Base-by-base conservation (phyloP, 2,797 vertebrate species). In the Anableps anableps region DNA sequence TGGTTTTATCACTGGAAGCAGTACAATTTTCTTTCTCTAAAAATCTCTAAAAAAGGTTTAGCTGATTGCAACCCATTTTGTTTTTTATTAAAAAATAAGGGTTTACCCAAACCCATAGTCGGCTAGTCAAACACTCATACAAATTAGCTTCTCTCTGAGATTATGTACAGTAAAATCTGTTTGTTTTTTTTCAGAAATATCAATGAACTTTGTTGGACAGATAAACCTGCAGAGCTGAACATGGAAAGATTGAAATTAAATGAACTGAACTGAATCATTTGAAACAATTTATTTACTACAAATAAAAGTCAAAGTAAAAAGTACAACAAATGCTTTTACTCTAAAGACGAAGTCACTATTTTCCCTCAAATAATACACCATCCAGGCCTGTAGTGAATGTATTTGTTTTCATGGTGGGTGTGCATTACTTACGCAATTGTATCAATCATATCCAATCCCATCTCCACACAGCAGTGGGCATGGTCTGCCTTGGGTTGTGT, bases 371-470 rank as follows among this genome's bases (percentile, higher is more conserved):
- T 53, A 11, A 53, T 2, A 3, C 48, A 13, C 50, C 21, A 23
- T 36, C 11, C 11, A 6, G 34, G 14, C 26, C 23, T 68, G 31
- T n/a, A 3, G 0, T 13, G 47, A 23, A 29, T n/a, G 47, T 51
- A 26, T 41, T 50, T 55, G 50, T 34, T 23, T 71, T 41, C 19
- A 29, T 9, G 21, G 23, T 41, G 10, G 16, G 34, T 72, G 23
- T 76, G 53, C 17, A 29, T 73, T 48, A 96, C 98, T 98, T 94
- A 99, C 98, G 98, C 98, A 84, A 99, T 99, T 31, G 98, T 99
- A 93, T 99, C 98, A 41, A 99, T 99, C 98, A 99, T 99, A 92
- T 99, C 98, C 79, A 99, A 95, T 74, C 98, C 98, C 98, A 99
- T 99, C 95, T 99, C 98, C 82, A 99, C 98, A 47, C 98, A 99